Base-by-base conservation (phyloP, 1,140 invertebrate genomes). In the Drosophila bipectinata region DNA sequence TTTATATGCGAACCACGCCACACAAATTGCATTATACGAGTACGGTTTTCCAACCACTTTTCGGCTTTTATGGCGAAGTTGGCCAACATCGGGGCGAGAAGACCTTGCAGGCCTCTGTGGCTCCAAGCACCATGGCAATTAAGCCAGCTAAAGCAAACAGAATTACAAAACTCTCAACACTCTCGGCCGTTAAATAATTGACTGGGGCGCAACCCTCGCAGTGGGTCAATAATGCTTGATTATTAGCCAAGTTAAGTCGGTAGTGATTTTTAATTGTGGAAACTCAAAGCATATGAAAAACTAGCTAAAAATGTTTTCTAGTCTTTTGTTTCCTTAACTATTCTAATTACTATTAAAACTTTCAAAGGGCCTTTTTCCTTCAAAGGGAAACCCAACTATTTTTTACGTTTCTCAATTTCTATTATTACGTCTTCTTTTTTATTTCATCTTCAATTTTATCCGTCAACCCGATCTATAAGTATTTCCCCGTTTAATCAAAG, bases 71-170 rank as follows among this genome's bases (percentile, higher is more conserved):
- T 77, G 83, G 69, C 47, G 8, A 34, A 34, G 49, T 79, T 87
- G 56, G 62, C 83, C 77, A 85, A 85, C 81, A 63, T 80, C 57
- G 73, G 73, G 52, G 49, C 68, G 58, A 81, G 82, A 62, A 85
- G 81, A 85, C 81, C 82, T 87, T 87, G 82, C 69, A 48, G 53
- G 57, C 44, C 60, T 47, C 56, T 71, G 59, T 62, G 60, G 5
- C 26, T 6, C 26, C 26, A 28, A 28, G 77, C 67, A 68, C 64
- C 18, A 21, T 21, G 60, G 59, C 53, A 72, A 67, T 75, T 51
- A 61, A 85, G 58, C 67, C 56, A 71, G 26, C 67, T 6, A 28
- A 28, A 28, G 26, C 5, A 47, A 71, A 69, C 67, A 71, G 53
- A 71, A 69, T 69, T 49, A 57, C 67, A 57, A 71, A 69, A 71